phyloP scores from a whole-genome alignment of 2,113 vertebrate genomes.

The Lasiurus cinereus region DNA sequence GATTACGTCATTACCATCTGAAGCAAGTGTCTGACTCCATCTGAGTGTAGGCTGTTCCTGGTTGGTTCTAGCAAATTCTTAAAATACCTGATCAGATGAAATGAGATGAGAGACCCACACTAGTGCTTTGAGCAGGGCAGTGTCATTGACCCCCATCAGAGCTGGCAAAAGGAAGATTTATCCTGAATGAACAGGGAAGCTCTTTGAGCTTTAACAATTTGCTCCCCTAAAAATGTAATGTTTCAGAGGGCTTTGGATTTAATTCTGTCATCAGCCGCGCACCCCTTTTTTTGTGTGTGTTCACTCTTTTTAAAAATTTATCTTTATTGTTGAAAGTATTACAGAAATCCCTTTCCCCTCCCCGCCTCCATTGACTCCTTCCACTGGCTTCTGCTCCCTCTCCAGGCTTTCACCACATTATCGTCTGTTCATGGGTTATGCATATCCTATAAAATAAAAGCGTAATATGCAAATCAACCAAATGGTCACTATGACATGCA shows the following conservation, averaged over 20 bases:
- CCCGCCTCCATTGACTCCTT: too few relatives aligned
- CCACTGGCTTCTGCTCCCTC: too few relatives aligned
- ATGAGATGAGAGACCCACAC: not conserved
- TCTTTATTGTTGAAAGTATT: too few relatives aligned
- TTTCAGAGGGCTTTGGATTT: not conserved
- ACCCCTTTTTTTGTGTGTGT: too few relatives aligned
- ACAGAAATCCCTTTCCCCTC: too few relatives aligned
- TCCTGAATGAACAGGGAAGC: not conserved
- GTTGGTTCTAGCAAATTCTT: not conserved
- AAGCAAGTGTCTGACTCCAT: not conserved
- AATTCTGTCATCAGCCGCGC: not conserved
- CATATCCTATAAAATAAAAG: too few relatives aligned
- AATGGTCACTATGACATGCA: too few relatives aligned
- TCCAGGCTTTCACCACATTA: too few relatives aligned
- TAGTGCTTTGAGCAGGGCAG: not conserved
- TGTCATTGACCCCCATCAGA: not conserved
- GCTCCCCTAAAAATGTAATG: constrained; percentile 7
- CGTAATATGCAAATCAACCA: too few relatives aligned
- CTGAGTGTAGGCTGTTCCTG: not conserved
- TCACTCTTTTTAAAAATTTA: too few relatives aligned
- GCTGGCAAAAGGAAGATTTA: not conserved
- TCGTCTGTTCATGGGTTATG: too few relatives aligned
- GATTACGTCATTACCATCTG: not conserved
- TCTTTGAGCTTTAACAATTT: constrained; percentile 34
- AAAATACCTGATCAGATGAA: not conserved